Evolutionary conservation across 2,888 invertebrate genomes (phyloP).

Genomic region (Caenorhabditis angaria): DNA sequence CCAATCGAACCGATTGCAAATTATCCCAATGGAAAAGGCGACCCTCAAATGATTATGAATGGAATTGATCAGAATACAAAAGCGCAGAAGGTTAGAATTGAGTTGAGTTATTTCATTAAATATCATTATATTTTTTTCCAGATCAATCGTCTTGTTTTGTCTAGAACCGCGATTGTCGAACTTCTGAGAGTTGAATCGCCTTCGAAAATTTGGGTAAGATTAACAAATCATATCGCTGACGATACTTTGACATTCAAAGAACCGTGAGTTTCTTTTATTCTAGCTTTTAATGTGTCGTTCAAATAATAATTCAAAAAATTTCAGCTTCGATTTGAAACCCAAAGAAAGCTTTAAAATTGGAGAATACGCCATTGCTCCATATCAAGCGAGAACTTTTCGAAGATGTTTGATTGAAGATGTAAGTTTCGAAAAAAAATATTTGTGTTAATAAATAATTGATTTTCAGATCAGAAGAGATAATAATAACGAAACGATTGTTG

Average conservation of each 20-base stretch:
- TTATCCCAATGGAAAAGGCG: constrained; percentile 3
- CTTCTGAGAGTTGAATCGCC: constrained; percentile 45
- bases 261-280: constrained; percentile 34
- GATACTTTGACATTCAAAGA: constrained; percentile 36
- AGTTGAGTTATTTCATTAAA: too few relatives aligned
- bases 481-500: not conserved
- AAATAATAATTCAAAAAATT: not conserved
- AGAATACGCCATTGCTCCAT: constrained; percentile 46
- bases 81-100: constrained; percentile 13
- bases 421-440: too few relatives aligned
- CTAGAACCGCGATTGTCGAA: constrained; percentile 33
- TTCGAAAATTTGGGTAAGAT: constrained; percentile 49
- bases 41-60: constrained; percentile 28
- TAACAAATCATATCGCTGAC: constrained; percentile 51
- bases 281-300: not conserved
- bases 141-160: constrained; percentile 44
- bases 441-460: not conserved
- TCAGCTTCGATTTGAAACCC: constrained; percentile 33
- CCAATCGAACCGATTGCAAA: constrained; percentile 27
- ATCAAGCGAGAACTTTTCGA: constrained; percentile 31
- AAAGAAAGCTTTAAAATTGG: constrained; percentile 9
- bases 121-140: too few relatives aligned
- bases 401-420: constrained; percentile 36
- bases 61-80: constrained; percentile 25
- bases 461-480: not conserved